phyloP scores from a whole-genome alignment of 2,113 vertebrate genomes.

The Nothocercus julius region DNA sequence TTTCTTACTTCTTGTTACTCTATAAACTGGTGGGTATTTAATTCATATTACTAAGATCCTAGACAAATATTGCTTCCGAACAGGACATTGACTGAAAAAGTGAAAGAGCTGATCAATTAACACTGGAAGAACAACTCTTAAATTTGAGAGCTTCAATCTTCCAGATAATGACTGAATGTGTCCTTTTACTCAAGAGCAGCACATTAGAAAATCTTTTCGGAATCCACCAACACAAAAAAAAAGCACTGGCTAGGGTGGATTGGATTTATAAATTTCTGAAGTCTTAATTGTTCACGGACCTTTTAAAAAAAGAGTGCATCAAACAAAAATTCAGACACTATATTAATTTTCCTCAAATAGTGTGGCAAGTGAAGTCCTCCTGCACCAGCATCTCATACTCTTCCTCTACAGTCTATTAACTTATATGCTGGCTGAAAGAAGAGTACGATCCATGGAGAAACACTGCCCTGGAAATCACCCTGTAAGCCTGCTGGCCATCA shows the following conservation, averaged over 20 bases:
- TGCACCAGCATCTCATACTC: background rate
- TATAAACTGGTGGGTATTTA: background rate
- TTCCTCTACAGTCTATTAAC: background rate
- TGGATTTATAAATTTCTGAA: background rate
- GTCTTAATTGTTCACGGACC: background rate
- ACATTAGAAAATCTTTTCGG: background rate
- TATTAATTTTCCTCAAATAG: background rate
- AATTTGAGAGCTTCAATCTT: background rate
- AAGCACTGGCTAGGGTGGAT: background rate
- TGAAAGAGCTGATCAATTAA: constrained; percentile 7
- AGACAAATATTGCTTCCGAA: background rate
- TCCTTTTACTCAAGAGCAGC: background rate
- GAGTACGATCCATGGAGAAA: background rate
- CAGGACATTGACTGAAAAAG: background rate
- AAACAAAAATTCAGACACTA: background rate
- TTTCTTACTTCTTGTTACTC: background rate
- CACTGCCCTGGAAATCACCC: background rate
- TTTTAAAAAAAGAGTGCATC: background rate
- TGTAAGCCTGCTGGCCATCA: background rate
- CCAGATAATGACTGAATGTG: background rate
- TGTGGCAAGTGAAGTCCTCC: background rate
- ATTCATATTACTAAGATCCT: background rate
- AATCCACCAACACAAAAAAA: background rate
- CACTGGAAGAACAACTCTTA: background rate
- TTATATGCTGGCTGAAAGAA: background rate